Conservation (phyloP, 2,113 vertebrate genomes). For the Lonchura striata region DNA sequence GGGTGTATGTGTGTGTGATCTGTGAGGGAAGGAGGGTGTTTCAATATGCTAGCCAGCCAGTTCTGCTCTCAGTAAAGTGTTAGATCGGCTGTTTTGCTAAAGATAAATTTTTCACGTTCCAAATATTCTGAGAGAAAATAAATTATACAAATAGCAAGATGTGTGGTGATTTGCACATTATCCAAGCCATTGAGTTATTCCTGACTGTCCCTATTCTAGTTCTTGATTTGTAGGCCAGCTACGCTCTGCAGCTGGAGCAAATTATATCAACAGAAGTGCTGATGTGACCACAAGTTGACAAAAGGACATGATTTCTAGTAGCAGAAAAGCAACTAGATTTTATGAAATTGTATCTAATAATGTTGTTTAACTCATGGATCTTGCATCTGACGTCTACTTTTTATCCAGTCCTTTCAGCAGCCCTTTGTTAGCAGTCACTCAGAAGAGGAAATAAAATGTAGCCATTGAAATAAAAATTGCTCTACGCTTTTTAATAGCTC, state of each 20-base stretch:
- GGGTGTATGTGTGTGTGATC: slow-evolving; percentile 17
- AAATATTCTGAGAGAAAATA: slow-evolving; percentile 81
- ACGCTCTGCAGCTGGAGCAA: slow-evolving; percentile 86
- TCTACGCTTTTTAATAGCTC: slow-evolving; percentile 87
- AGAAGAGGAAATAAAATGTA: slow-evolving; percentile 89
- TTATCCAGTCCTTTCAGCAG: slow-evolving; percentile 86
- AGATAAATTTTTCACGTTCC: slow-evolving; percentile 84
- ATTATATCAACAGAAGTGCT: slow-evolving; percentile 89
- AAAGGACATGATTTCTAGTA: slow-evolving; percentile 89
- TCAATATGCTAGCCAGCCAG: slow-evolving; percentile 75
- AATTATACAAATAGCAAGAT: slow-evolving; percentile 83
- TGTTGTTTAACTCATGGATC: slow-evolving; percentile 87
- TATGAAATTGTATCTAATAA: slow-evolving; percentile 90
- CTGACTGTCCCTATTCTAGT: slow-evolving; percentile 87
- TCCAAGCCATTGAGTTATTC: slow-evolving; percentile 87
- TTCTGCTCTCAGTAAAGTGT: slow-evolving; percentile 76
- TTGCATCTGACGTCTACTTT: slow-evolving; percentile 88
- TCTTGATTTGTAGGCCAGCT: slow-evolving; percentile 88
- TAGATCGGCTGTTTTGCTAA: slow-evolving; percentile 82
- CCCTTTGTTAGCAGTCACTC: slow-evolving; percentile 86
- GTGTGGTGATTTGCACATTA: slow-evolving; percentile 86
- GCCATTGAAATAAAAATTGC: slow-evolving; percentile 88
- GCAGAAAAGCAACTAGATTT: slow-evolving; percentile 88
- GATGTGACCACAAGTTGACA: slow-evolving; percentile 90
- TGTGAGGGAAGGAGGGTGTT: slow-evolving; percentile 48